Conservation (phyloP, 2,113 vertebrate genomes). For the Nyctereutes procyonoides region DNA sequence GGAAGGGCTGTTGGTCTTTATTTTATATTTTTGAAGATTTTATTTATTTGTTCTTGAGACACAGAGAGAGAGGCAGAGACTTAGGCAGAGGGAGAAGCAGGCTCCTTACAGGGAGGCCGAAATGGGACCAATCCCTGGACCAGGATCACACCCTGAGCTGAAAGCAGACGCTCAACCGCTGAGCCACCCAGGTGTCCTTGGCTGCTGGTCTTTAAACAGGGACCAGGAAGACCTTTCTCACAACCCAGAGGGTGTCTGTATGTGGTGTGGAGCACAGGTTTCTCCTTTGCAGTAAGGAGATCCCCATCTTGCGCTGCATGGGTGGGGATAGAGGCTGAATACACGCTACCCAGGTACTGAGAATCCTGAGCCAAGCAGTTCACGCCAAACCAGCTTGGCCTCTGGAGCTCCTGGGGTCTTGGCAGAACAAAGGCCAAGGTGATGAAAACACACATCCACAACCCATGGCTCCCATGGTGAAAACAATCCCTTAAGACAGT, state of each 20-base stretch:
- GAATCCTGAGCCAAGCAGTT: background rate
- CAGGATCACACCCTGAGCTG: too few relatives aligned
- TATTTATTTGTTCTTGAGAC: too few relatives aligned
- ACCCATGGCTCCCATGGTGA: background rate
- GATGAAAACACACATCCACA: background rate
- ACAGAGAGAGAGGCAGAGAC: too few relatives aligned
- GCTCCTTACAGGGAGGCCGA: too few relatives aligned
- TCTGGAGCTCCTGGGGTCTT: background rate
- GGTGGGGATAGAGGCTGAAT: background rate
- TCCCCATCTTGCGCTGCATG: accelerated
- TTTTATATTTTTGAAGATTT: too few relatives aligned
- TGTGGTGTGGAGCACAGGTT: background rate
- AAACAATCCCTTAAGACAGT: background rate
- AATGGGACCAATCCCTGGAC: too few relatives aligned
- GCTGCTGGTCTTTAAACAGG: background rate
- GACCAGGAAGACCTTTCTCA: background rate
- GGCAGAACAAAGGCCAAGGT: background rate
- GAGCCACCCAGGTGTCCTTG: too few relatives aligned
- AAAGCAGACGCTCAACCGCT: too few relatives aligned
- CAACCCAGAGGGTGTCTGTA: background rate
- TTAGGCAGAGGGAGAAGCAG: too few relatives aligned
- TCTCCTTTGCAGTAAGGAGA: background rate
- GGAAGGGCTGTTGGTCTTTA: background rate
- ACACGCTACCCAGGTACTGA: background rate
- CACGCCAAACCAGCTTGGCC: background rate